Base-by-base conservation (phyloP, 2,888 invertebrate genomes). In the Chirona hameri region DNA sequence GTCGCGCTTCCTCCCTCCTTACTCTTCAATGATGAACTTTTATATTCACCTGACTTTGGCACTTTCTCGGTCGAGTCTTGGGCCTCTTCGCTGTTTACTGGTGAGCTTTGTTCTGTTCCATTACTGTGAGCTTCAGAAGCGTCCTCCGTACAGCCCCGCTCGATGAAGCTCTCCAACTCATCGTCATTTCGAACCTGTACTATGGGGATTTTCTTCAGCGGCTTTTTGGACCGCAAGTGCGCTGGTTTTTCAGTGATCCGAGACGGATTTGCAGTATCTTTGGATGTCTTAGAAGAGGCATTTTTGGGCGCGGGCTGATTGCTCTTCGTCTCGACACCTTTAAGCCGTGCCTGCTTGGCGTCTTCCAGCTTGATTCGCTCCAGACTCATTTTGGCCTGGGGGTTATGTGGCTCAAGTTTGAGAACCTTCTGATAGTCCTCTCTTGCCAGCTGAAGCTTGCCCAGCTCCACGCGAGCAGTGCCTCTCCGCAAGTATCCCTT, bases 331-430 rank as follows among this genome's bases (percentile, higher is more conserved):
- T 65, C 18, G 39, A 21, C 1, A 4, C 5, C 18, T 27, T 76
- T 27, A 27, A 76, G 39, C 4, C 31, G 31, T 5, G 31, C 1
- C 76, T 24, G 76, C 31, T 76, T 39, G 31, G 18, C 21, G 1
- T 21, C 21, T 27, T 39, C 39, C 3, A 76, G 76, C 18, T 27
- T 39, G 18, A 76, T 76, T 5, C 76, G 39, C 76, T 39, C 31
- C 9, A 79, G 46, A 12, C 79, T 92, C 27, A 87, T 87, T 85
- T 89, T 90, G 0, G 94, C 93, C 79, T 93, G 92, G 82, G 89
- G 89, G 87, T 96, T 97, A 48, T 92, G 91, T 0, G 96, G 94
- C 86, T 97, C 95, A n/a, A 95, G 87, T 86, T 90, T 89, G 52
- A 96, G 87, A 0, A 95, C 92, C 85, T 91, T 91, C 57, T 89